Evolutionary conservation across 2,113 vertebrate species (phyloP), one percentile per base, ranked within the genome.

Genomic region (Mobula hypostoma): DNA sequence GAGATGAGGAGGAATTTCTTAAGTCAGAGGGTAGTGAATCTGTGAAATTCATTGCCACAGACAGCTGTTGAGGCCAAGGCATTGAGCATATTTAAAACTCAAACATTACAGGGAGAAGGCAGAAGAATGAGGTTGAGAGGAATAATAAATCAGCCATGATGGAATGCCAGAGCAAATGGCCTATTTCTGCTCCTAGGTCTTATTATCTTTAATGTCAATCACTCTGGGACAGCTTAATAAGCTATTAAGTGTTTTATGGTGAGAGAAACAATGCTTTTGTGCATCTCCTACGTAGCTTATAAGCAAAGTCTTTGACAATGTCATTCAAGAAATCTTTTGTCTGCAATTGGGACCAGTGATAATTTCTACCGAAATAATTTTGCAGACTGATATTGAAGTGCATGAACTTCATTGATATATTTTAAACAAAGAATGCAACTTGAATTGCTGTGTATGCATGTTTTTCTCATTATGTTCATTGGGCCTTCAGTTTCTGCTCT

Each of bases 401-500:
- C 29, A 90, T 0, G n/a, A 32, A 19, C 29, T 63, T 90, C 85
- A 90, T 32, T 90, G 85, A 66, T 66, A 90, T 8, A 66, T 66
- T 88, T 63, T 88, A 90, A 90, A 66, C 29, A 90, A n/a, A 29
- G 80, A 85, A 27, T 21, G 24, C 40, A 7, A 90, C 32, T 90
- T 17, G 61, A 90, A 90, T 66, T 90, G 27, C 61, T 63, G 32
- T 90, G 61, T 88, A 2, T 68, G 61, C 61, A 90, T 3, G 29
- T 90, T 90, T 90, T 88, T 88, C 61, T 88, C 85, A 88, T 88
- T 88, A 88, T 19, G 6, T 29, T 88, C 27, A 32, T 88, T 63
- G 85, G 27, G 5, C 29, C 56, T n/a, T 63, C 29, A 63, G 5
- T 9, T 66, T 88, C 61, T 66, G 61, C 61, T 66, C 29, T 7